Evolutionary conservation across 2,797 vertebrate genomes (phyloP).

Genomic region (Oreochromis mossambicus): DNA sequence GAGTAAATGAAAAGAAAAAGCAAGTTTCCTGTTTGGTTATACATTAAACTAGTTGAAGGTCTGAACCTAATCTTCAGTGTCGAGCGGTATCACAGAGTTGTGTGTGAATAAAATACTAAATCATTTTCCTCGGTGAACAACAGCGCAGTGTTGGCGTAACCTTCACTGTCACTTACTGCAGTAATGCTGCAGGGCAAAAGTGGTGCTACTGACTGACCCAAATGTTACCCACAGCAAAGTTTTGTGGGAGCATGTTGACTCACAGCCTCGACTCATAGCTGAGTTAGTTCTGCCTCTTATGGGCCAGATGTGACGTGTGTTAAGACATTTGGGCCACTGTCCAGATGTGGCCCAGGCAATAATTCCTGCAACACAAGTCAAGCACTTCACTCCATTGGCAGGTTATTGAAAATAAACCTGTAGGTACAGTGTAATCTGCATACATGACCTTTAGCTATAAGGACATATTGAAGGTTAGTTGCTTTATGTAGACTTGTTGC

Average conservation of each 20-base stretch:
- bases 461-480: not conserved
- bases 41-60: not conserved
- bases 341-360: not conserved
- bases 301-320: not conserved
- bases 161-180: not conserved
- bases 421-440: not conserved
- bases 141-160: not conserved
- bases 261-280: not conserved
- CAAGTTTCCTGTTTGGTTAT: not conserved
- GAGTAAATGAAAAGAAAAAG: not conserved
- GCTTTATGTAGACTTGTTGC: not conserved
- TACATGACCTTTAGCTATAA: not conserved
- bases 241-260: accelerated
- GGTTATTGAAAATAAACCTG: not conserved
- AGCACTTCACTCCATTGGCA: not conserved
- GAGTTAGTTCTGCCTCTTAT: not conserved
- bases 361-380: not conserved
- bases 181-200: not conserved
- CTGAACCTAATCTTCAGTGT: not conserved
- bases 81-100: not conserved
- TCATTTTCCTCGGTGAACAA: not conserved
- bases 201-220: not conserved
- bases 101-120: not conserved
- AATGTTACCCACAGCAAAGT: not conserved
- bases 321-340: not conserved